These are phyloP conservation scores for Busseola fusca DNA, from an alignment of 2,888 invertebrate species.

Conservation along the genomic window DNA sequence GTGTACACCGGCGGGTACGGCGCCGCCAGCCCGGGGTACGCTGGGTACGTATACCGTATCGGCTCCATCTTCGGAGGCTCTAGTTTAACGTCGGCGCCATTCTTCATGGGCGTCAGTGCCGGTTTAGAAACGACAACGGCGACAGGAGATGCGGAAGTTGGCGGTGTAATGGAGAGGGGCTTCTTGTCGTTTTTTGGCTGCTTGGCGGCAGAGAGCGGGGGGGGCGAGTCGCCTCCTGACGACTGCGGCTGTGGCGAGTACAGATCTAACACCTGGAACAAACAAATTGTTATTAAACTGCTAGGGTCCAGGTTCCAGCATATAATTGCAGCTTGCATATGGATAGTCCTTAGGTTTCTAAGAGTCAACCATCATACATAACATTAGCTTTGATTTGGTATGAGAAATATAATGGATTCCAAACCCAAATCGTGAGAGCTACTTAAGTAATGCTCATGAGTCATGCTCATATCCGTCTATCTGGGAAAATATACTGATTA, in stretches of 20 bases:
- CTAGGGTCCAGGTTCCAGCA: not conserved
- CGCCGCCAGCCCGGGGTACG: slow-evolving; percentile 76
- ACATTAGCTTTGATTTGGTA: not conserved
- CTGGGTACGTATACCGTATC: slow-evolving; percentile 75
- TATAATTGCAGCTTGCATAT: not conserved
- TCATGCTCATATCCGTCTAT: not conserved
- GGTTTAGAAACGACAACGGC: slow-evolving; percentile 72
- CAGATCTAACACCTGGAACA: slow-evolving; percentile 92
- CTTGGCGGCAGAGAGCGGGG: slow-evolving; percentile 85
- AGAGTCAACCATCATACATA: not conserved
- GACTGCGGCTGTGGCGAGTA: slow-evolving; percentile 93
- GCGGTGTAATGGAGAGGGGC: slow-evolving; percentile 86
- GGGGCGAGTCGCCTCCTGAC: slow-evolving; percentile 91
- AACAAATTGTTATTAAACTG: not conserved
- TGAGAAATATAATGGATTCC: not conserved
- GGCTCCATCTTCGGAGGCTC: slow-evolving; percentile 80
- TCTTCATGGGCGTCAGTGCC: slow-evolving; percentile 79
- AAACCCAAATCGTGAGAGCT: not conserved
- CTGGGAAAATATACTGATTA: not conserved
- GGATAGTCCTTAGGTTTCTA: not conserved
- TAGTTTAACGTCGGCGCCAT: slow-evolving; percentile 78
- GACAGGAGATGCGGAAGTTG: slow-evolving; percentile 85
- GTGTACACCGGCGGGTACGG: slow-evolving; percentile 83
- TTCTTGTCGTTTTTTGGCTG: slow-evolving; percentile 89
- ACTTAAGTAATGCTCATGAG: not conserved